These are phyloP conservation scores for Carabus problematicus DNA, from an alignment of 2,888 invertebrate genomes.

Conservation along the genomic window DNA sequence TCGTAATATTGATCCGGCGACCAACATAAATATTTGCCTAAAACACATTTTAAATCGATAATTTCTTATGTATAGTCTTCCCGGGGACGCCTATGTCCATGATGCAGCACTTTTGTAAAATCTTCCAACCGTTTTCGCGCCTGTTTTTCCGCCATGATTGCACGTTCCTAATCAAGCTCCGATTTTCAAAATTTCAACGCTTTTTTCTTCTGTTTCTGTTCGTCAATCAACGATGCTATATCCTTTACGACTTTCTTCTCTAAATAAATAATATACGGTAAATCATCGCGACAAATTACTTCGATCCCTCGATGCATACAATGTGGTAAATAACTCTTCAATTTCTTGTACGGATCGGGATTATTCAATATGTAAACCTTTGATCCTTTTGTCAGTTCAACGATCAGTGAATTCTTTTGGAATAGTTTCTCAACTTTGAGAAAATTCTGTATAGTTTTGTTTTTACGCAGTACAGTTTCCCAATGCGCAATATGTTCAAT, in stretches of 20 bases:
- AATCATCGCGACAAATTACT: slow-evolving; percentile 29
- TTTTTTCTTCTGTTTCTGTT: slow-evolving; percentile 20
- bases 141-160: too few relatives aligned
- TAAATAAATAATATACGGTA: slow-evolving; percentile 37
- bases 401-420: slow-evolving; percentile 28
- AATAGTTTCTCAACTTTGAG: slow-evolving; percentile 33
- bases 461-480: slow-evolving; percentile 32
- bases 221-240: slow-evolving; percentile 20
- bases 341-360: slow-evolving; percentile 35
- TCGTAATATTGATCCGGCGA: too few relatives aligned
- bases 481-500: slow-evolving; percentile 37
- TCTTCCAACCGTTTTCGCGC: too few relatives aligned
- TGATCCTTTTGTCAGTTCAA: slow-evolving; percentile 16
- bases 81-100: too few relatives aligned
- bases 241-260: slow-evolving; percentile 32
- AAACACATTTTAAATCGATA: too few relatives aligned
- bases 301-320: slow-evolving; percentile 29
- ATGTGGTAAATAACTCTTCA: slow-evolving; percentile 30
- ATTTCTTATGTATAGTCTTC: too few relatives aligned
- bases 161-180: background rate
- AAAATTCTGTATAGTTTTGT: slow-evolving; percentile 31
- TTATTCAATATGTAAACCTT: slow-evolving; percentile 38
- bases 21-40: too few relatives aligned
- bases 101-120: too few relatives aligned
- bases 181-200: too few relatives aligned